These are phyloP conservation scores for Gila robusta DNA, from an alignment of 2,797 vertebrate species.

Conservation along the genomic window DNA sequence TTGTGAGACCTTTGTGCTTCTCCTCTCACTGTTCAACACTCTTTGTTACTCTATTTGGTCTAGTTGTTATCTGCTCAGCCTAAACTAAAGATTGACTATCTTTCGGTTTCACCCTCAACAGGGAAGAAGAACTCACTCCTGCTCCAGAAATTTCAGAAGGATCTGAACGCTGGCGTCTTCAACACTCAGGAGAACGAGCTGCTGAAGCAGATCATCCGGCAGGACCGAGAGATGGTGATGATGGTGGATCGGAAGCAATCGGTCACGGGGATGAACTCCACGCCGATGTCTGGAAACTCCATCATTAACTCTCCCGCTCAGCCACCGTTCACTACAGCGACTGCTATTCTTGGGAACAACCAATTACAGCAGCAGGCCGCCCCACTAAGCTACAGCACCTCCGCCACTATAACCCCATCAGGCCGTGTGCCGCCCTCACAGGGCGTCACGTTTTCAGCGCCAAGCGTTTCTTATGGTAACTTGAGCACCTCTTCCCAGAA, in stretches of 20 bases:
- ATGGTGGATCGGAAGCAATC: constrained; percentile 87
- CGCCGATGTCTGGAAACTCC: constrained; percentile 87
- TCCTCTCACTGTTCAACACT: constrained; percentile 68
- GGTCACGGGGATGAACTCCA: constrained; percentile 84
- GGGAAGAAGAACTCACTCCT: constrained; percentile 99
- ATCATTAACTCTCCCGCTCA: constrained; percentile 92
- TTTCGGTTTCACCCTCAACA: constrained; percentile 74
- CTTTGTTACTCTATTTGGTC: constrained; percentile 21
- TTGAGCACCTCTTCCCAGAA: constrained; percentile 85
- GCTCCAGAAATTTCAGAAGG: constrained; percentile 99
- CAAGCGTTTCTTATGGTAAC: constrained; percentile 86
- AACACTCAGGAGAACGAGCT: constrained; percentile 99
- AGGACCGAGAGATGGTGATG: constrained; percentile 98
- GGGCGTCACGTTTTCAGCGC: constrained; percentile 80
- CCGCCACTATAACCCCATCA: constrained; percentile 82
- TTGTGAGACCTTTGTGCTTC: constrained; percentile 72
- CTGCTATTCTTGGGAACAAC: constrained; percentile 74
- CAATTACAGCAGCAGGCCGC: constrained; percentile 85
- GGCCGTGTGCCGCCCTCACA: constrained; percentile 84
- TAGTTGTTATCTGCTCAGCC: constrained; percentile 25
- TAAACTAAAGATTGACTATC: constrained; percentile 68
- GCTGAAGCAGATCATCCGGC: constrained; percentile 98
- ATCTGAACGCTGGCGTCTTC: constrained; percentile 98
- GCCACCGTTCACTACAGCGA: constrained; percentile 75
- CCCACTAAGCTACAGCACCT: constrained; percentile 84